phyloP scores from a whole-genome alignment of 2,797 vertebrate species.

The Platyrinchus mystaceus region DNA sequence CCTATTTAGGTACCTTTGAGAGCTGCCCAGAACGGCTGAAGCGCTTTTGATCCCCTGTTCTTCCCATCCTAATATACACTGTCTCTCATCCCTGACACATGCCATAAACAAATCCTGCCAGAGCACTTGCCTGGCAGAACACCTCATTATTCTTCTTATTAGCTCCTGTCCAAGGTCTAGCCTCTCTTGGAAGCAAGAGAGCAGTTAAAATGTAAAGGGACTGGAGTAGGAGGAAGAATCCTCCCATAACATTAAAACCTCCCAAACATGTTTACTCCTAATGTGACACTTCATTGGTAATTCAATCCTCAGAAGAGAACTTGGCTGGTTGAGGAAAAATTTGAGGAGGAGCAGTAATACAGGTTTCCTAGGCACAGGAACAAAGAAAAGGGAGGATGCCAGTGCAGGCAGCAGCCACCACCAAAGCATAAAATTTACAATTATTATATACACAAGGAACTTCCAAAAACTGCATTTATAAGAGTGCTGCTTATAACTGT shows the following conservation, averaged over 20 bases:
- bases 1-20: neutral
- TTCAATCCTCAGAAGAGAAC: neutral
- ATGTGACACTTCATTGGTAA: neutral
- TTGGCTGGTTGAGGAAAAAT: neutral
- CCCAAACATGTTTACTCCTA: neutral
- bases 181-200: neutral
- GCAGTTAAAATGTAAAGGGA: neutral
- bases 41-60: neutral
- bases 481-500: neutral
- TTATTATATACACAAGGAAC: neutral
- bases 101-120: neutral
- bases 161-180: neutral
- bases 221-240: neutral
- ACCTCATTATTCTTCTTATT: neutral
- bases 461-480: neutral
- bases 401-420: neutral
- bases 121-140: neutral
- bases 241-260: neutral
- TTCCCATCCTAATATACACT: neutral
- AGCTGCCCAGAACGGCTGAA: neutral
- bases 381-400: neutral
- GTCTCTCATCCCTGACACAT: neutral
- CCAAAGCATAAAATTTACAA: neutral
- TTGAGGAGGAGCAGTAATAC: neutral
- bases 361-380: neutral